A percentile compares a stretch with the other conserved stretches of the same genome.
phyloP scores from a whole-genome alignment of 2,888 invertebrate genomes.

The Amphipyra berbera region DNA sequence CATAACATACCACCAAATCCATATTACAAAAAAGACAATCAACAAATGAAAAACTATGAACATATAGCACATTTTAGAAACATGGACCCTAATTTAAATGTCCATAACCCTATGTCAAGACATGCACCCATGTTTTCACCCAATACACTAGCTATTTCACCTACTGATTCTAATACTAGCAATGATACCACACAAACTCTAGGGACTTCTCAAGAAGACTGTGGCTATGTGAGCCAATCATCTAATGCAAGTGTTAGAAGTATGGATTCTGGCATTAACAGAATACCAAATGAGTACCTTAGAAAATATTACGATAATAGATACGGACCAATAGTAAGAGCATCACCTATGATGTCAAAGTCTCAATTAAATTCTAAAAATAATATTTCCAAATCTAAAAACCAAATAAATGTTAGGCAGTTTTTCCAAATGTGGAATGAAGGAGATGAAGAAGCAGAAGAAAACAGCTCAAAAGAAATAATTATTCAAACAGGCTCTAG shows the following conservation, averaged over 20 bases:
- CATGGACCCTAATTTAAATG: slow-evolving; percentile 73
- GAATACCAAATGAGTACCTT: slow-evolving; percentile 75
- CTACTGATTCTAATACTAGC: slow-evolving; percentile 83
- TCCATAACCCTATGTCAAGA: slow-evolving; percentile 73
- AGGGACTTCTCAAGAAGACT: slow-evolving; percentile 81
- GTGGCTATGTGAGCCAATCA: slow-evolving; percentile 87
- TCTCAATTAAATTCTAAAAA: slow-evolving; percentile 59
- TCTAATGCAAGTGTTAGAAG: slow-evolving; percentile 84
- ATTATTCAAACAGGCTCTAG: slow-evolving; percentile 61
- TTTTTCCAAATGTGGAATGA: slow-evolving; percentile 89
- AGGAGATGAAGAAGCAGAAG: slow-evolving; percentile 83
- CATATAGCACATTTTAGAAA: slow-evolving; percentile 76
- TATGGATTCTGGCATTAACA: slow-evolving; percentile 75
- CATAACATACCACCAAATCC: slow-evolving; percentile 73
- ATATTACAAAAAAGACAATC: slow-evolving; percentile 79
- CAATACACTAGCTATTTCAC: slow-evolving; percentile 82
- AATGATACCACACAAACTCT: slow-evolving; percentile 79
- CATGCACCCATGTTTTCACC: slow-evolving; percentile 83
- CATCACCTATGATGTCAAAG: slow-evolving; percentile 65
- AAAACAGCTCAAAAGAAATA: slow-evolving; percentile 70
- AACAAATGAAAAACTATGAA: slow-evolving; percentile 76
- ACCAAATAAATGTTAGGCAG: slow-evolving; percentile 83
- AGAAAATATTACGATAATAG: slow-evolving; percentile 75
- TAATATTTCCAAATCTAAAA: slow-evolving; percentile 72
- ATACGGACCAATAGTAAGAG: slow-evolving; percentile 69